A percentile compares a stretch with the other conserved stretches of the same genome.
These are phyloP conservation scores for Macrochelys suwanniensis DNA, from an alignment of 2,797 vertebrate genomes.

Conservation along the genomic window DNA sequence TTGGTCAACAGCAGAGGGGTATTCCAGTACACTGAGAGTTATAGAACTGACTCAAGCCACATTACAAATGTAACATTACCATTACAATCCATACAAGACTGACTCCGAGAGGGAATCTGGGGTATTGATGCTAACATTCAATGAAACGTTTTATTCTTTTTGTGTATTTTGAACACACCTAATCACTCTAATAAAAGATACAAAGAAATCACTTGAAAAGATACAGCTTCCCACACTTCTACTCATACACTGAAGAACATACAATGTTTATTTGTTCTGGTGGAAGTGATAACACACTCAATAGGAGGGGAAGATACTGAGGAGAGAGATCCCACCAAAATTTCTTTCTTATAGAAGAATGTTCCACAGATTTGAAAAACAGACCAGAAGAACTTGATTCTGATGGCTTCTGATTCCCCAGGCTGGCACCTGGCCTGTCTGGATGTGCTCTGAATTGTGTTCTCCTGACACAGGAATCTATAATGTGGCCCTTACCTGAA, in stretches of 20 bases:
- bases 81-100: background rate
- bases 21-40: background rate
- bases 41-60: background rate
- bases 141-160: background rate
- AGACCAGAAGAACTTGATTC: background rate
- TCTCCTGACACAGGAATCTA: background rate
- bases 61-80: background rate
- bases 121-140: background rate
- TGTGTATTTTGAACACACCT: background rate
- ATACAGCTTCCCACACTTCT: background rate
- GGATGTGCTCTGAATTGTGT: background rate
- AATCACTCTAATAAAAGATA: background rate
- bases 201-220: background rate
- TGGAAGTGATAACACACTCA: background rate
- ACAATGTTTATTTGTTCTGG: background rate
- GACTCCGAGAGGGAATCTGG: background rate
- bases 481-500: background rate
- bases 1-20: background rate
- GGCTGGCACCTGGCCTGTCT: accelerated
- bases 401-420: accelerated
- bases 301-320: background rate
- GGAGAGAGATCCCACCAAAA: background rate
- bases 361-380: background rate
- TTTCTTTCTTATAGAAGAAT: background rate
- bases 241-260: background rate